phyloP scores from a whole-genome alignment of 1,140 invertebrate species.

The Brachionus sp. region DNA sequence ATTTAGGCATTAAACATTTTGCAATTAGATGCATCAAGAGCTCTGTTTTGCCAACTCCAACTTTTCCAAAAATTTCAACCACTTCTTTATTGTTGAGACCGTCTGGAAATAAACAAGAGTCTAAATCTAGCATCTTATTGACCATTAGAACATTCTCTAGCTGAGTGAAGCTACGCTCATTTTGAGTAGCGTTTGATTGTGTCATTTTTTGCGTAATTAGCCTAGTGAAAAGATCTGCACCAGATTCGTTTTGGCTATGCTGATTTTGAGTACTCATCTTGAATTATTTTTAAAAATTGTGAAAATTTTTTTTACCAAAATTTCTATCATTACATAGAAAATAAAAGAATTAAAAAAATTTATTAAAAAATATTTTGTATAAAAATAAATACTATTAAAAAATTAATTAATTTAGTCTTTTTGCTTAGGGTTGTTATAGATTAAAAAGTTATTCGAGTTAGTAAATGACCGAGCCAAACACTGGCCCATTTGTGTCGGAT shows the following conservation, averaged over 20 bases:
- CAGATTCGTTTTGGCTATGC: background rate
- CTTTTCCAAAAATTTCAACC: slow-evolving; percentile 5
- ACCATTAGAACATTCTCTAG: background rate
- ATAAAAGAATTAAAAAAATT: background rate
- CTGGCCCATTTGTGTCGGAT: slow-evolving; percentile 1
- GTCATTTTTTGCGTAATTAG: slow-evolving; percentile 11
- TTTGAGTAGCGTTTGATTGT: background rate
- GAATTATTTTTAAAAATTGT: background rate
- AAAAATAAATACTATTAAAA: background rate
- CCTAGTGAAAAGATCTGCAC: slow-evolving; percentile 11
- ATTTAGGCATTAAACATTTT: background rate
- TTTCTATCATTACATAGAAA: slow-evolving; percentile 29
- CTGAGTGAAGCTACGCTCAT: background rate
- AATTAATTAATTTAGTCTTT: background rate
- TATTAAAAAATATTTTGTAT: background rate
- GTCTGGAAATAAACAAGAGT: background rate
- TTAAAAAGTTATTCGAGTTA: background rate
- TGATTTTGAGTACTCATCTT: slow-evolving; percentile 25
- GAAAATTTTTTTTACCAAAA: background rate
- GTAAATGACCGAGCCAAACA: background rate
- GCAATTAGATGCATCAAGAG: background rate
- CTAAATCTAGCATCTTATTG: background rate
- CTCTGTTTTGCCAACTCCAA: background rate
- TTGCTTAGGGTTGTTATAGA: slow-evolving; percentile 12
- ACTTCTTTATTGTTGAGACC: slow-evolving; percentile 11